A percentile compares a stretch with the other conserved stretches of the same genome.
Evolutionary conservation across 2,797 vertebrate species (phyloP).

Genomic region (Pipistrellus nathusii): DNA sequence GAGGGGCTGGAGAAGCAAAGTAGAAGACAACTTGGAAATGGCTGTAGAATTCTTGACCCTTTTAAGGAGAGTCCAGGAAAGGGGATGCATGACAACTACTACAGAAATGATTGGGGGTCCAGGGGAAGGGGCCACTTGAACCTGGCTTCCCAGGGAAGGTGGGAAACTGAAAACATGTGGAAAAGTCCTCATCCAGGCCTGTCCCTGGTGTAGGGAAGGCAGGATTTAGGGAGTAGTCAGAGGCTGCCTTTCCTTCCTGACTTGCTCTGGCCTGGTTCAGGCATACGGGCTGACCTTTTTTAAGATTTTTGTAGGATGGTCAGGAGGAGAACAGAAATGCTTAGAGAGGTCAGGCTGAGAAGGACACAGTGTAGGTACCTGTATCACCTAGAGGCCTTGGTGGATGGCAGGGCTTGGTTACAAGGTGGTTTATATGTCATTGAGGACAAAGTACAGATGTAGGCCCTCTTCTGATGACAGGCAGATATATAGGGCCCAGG

Average conservation of each 20-base stretch:
- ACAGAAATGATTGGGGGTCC: not conserved
- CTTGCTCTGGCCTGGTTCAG: not conserved
- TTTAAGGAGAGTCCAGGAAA: not conserved
- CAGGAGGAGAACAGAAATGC: not conserved
- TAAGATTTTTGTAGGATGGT: not conserved
- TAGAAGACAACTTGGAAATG: not conserved
- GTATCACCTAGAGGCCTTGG: not conserved
- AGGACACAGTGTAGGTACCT: not conserved
- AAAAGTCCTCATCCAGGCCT: not conserved
- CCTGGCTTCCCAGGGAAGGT: not conserved
- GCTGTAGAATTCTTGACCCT: not conserved
- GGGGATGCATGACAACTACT: not conserved
- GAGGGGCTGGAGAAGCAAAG: not conserved
- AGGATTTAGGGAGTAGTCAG: not conserved
- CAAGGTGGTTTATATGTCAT: not conserved
- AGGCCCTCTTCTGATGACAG: not conserved
- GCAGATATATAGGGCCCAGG: not conserved
- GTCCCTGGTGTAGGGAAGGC: not conserved
- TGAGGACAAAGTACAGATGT: not conserved
- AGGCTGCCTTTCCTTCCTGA: not conserved
- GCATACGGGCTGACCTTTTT: not conserved
- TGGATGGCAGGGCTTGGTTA: not conserved
- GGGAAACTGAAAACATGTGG: not conserved
- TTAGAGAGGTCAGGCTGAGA: not conserved
- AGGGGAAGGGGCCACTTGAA: not conserved